Evolutionary conservation across 2,888 invertebrate species (phyloP), one percentile per base, ranked within the genome.

Genomic region (Agrypnus murinus): DNA sequence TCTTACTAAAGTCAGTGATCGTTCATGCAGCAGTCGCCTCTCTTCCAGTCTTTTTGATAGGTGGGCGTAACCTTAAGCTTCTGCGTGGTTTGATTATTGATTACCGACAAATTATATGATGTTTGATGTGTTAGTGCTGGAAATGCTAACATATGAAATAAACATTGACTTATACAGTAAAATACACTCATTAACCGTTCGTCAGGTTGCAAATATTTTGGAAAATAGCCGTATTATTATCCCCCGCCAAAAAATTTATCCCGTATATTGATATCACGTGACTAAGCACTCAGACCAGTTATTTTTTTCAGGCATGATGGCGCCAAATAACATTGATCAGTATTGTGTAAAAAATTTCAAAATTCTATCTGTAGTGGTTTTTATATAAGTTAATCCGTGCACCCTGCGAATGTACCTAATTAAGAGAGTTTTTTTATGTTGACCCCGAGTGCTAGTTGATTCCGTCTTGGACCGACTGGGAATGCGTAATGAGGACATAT

Each of bases 401-500:
- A 70, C 74, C 71, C 71, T 17, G 43, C 19, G n/a, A 55, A 36
- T 1, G 45, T 2, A 25, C 12, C n/a, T 1, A 32, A 12, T 25
- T 17, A 32, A 31, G n/a, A 38, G 31, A 43, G 32, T 43, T 45
- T 17, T 46, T 19, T 38, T 48, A 25, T 25, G 55, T 19, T 58
- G 46, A 32, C 53, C 69, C 53, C 70, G 5, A 73, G 72, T 71
- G 74, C 83, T 83, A 85, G 84, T 84, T 80, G 79, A 78, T 78
- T 79, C 77, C 77, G 78, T 79, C 78, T 79, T 78, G 79, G 76
- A 3, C 78, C 77, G 77, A 80, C 79, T 81, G 82, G 84, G 85
- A 86, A 87, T 86, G 84, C 84, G 83, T 86, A 87, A 86, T 86
- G 87, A 86, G 86, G 87, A 87, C 87, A 87, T 88, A 86, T 87